These are phyloP conservation scores for Oxyruncus cristatus DNA, from an alignment of 2,113 vertebrate genomes.

Conservation along the genomic window DNA sequence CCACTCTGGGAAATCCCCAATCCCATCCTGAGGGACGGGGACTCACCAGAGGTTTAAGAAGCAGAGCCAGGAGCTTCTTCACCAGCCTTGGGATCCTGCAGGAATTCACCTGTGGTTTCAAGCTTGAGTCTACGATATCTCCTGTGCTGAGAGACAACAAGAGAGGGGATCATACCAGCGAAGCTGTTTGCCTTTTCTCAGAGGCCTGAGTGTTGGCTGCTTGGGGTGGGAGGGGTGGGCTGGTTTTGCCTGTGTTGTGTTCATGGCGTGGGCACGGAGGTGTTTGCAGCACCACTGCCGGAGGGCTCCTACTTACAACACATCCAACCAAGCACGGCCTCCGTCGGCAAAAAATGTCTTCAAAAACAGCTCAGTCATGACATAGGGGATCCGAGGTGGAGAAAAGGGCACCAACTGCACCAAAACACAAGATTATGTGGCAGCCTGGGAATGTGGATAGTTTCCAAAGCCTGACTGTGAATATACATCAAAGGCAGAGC, in stretches of 20 bases:
- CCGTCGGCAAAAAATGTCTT: slow-evolving; percentile 78
- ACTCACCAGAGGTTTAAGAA: slow-evolving; percentile 85
- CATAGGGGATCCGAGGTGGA: slow-evolving; percentile 57
- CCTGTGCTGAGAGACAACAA: slow-evolving; percentile 71
- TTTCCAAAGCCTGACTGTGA: not conserved
- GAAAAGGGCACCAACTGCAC: slow-evolving; percentile 83
- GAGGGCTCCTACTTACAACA: slow-evolving; percentile 38
- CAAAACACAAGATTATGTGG: not conserved
- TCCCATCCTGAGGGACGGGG: not conserved
- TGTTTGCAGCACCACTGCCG: not conserved
- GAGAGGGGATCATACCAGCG: not conserved
- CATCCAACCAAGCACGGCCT: not conserved
- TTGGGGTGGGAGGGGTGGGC: not conserved
- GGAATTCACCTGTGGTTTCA: slow-evolving; percentile 47
- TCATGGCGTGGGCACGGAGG: rapidly evolving
- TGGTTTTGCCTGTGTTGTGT: not conserved
- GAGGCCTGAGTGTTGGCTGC: not conserved
- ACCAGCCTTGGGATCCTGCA: slow-evolving; percentile 66
- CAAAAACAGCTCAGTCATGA: slow-evolving; percentile 47
- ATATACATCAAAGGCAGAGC: not conserved
- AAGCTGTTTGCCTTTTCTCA: not conserved
- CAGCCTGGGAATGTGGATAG: not conserved
- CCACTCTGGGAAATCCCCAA: not conserved
- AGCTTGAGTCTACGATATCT: slow-evolving; percentile 72
- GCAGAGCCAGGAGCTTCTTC: slow-evolving; percentile 76